Evolutionary conservation across 53 echinoderm and acorn worm genomes (phyloP).

Genomic region (Crossaster papposus): DNA sequence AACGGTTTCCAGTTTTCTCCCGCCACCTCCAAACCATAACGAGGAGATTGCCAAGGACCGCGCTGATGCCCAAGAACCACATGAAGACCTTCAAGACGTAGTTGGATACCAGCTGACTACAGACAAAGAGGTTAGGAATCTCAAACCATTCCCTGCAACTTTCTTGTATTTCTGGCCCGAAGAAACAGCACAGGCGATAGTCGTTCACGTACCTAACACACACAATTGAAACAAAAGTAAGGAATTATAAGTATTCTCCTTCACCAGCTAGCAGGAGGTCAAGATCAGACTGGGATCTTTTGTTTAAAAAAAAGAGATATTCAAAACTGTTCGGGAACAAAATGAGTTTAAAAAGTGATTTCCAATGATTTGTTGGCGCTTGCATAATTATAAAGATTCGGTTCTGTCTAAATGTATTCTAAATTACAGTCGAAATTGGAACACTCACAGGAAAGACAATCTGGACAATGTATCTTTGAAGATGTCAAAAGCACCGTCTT

Average conservation of each 20-base stretch:
- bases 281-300: not conserved
- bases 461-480: not conserved
- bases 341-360: too few species aligned
- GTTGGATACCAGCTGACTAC: slow-evolving; percentile 16
- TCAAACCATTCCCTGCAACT: slow-evolving; percentile 1
- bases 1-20: slow-evolving; percentile 6
- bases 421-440: not conserved
- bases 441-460: slow-evolving; percentile 30
- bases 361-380: too few species aligned
- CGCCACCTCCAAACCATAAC: slow-evolving; percentile 42
- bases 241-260: not conserved
- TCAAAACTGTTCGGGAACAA: too few species aligned
- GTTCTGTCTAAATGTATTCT: too few species aligned
- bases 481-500: slow-evolving; percentile 24
- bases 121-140: slow-evolving; percentile 12
- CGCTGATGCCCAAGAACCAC: slow-evolving; percentile 73
- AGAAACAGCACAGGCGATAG: slow-evolving; percentile 30
- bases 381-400: too few species aligned
- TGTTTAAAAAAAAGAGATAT: not conserved
- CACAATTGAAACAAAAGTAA: too few species aligned
- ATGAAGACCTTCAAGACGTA: slow-evolving; percentile 25
- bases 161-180: not conserved
- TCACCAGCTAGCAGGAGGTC: not conserved
- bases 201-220: slow-evolving; percentile 32
- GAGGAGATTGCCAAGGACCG: slow-evolving; percentile 59